These are phyloP conservation scores for Auanema sp. DNA, from an alignment of 2,888 invertebrate genomes.

Conservation along the genomic window DNA sequence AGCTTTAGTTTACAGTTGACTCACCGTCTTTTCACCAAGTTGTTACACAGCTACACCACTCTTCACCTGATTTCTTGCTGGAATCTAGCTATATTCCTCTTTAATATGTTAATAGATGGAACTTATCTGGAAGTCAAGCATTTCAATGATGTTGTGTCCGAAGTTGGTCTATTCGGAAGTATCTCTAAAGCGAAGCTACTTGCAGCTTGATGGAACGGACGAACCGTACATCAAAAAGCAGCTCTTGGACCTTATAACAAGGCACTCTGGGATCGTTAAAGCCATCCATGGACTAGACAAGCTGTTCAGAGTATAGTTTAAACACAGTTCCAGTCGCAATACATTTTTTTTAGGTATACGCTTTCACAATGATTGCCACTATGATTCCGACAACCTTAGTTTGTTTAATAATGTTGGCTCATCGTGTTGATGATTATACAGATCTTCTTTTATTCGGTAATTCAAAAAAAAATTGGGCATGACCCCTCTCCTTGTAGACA, in stretches of 20 bases:
- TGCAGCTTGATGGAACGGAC: no score
- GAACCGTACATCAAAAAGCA: no score
- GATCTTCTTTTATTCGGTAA: slow-evolving; percentile 15
- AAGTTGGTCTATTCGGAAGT: no score
- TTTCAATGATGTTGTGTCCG: slow-evolving; percentile 14
- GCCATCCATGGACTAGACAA: no score
- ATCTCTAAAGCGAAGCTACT: background rate
- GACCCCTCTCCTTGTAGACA: background rate
- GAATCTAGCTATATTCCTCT: slow-evolving; percentile 18
- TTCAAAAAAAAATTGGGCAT: background rate
- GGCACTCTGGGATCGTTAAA: no score
- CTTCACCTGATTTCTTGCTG: slow-evolving; percentile 15
- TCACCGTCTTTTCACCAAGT: slow-evolving; percentile 1
- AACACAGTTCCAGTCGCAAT: no score
- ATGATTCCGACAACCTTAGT: slow-evolving; percentile 16
- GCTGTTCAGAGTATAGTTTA: no score
- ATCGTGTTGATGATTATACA: slow-evolving; percentile 16
- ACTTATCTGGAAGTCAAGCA: slow-evolving; percentile 16
- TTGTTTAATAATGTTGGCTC: slow-evolving; percentile 18
- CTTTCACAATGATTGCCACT: slow-evolving; percentile 18
- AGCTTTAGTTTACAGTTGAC: background rate
- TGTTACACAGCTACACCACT: slow-evolving; percentile 9
- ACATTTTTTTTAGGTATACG: slow-evolving; percentile 5
- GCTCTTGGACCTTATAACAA: no score
- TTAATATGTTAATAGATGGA: slow-evolving; percentile 15